These are phyloP conservation scores for Todiramphus chloris DNA, from an alignment of 2,113 vertebrate species.

Conservation along the genomic window DNA sequence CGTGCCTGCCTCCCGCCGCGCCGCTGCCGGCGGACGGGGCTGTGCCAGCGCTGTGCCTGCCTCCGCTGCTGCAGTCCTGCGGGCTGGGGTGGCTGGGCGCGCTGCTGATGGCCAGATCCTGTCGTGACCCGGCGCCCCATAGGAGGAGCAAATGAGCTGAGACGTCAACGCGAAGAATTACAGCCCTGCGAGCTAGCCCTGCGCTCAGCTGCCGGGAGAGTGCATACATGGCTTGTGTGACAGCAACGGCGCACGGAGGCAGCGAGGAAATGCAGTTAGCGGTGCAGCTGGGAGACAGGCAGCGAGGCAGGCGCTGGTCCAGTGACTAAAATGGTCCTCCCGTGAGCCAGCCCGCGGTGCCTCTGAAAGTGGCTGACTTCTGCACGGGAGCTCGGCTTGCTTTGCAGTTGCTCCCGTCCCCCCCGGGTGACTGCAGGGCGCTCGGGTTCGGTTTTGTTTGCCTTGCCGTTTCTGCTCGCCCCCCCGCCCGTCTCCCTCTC, in stretches of 20 bases:
- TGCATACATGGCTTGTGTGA: slow-evolving; percentile 84
- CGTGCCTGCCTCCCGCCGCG: background rate
- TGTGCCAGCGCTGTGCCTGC: background rate
- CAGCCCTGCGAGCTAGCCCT: slow-evolving; percentile 71
- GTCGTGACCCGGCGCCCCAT: slow-evolving; percentile 66
- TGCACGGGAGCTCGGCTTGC: slow-evolving; percentile 38
- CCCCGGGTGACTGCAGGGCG: slow-evolving; percentile 68
- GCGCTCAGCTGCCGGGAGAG: slow-evolving; percentile 79
- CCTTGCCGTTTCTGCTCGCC: slow-evolving; percentile 8
- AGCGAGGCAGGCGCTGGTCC: slow-evolving; percentile 76
- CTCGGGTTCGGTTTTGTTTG: background rate
- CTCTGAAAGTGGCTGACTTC: slow-evolving; percentile 71
- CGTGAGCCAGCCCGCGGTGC: slow-evolving; percentile 65
- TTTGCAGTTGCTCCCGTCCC: slow-evolving; percentile 29
- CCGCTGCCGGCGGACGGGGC: background rate
- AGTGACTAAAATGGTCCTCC: slow-evolving; percentile 80
- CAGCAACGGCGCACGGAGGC: slow-evolving; percentile 74
- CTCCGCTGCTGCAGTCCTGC: background rate
- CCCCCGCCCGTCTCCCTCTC: background rate
- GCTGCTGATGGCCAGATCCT: slow-evolving; percentile 43
- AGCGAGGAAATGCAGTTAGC: slow-evolving; percentile 73
- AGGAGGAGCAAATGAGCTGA: slow-evolving; percentile 79
- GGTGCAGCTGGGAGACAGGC: slow-evolving; percentile 76
- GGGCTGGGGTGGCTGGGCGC: slow-evolving; percentile 20
- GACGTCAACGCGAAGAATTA: slow-evolving; percentile 74